These are phyloP conservation scores for Alectura lathami DNA, from an alignment of 2,113 vertebrate species.

Conservation along the genomic window DNA sequence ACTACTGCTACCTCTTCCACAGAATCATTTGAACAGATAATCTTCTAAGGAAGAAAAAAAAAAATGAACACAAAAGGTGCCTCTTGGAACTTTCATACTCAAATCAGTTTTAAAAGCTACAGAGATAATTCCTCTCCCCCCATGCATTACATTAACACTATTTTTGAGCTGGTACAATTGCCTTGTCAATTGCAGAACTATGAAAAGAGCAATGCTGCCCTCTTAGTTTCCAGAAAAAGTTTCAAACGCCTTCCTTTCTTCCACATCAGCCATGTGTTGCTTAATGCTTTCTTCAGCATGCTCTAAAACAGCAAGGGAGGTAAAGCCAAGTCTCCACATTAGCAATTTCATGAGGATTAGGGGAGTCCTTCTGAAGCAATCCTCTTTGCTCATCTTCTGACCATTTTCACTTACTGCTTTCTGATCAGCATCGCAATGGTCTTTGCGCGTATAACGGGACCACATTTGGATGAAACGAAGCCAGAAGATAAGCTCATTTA, in stretches of 20 bases:
- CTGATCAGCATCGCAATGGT: background rate
- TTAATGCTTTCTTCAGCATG: background rate
- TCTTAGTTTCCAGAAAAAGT: background rate
- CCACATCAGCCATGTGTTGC: rapidly evolving
- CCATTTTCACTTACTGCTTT: background rate
- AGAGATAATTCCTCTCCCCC: background rate
- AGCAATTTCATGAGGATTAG: background rate
- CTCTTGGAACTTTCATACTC: background rate
- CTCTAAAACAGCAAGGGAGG: background rate
- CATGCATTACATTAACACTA: background rate
- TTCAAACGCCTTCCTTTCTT: background rate
- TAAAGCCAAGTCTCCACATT: background rate
- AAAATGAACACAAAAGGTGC: background rate
- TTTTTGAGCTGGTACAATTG: background rate
- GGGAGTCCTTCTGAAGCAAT: background rate
- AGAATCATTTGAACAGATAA: background rate
- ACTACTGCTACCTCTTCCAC: background rate
- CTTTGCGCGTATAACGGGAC: background rate
- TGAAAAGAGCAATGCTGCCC: background rate
- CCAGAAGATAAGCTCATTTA: background rate
- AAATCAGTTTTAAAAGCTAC: background rate
- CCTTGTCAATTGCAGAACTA: background rate
- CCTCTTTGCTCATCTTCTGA: background rate
- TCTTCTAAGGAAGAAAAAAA: no score
- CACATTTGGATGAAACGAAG: background rate